Evolutionary conservation across 2,113 vertebrate genomes (phyloP).

Genomic region (Esox niger): DNA sequence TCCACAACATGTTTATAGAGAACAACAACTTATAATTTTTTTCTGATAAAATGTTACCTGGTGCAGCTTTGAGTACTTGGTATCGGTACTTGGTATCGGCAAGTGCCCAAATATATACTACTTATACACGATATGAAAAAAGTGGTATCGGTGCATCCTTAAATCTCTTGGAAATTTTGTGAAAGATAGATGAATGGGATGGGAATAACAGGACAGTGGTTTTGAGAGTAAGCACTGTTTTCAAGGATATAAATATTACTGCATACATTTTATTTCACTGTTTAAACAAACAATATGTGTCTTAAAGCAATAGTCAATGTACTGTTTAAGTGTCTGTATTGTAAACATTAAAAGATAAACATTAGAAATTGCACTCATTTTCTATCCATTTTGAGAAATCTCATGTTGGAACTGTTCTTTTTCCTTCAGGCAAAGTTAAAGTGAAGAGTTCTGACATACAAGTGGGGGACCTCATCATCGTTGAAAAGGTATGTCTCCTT

Average conservation of each 20-base stretch:
- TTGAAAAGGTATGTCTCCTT: slow-evolving; percentile 87
- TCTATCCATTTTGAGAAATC: background rate
- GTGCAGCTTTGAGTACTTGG: too few species aligned
- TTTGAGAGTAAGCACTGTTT: slow-evolving; percentile 34
- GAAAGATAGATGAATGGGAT: slow-evolving; percentile 13
- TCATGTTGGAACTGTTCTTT: slow-evolving; percentile 1
- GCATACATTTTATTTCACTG: slow-evolving; percentile 8
- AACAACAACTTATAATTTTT: too few species aligned
- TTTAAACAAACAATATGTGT: background rate
- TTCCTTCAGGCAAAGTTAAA: slow-evolving; percentile 87
- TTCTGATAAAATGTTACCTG: too few species aligned
- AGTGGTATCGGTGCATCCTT: too few species aligned
- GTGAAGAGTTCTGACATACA: slow-evolving; percentile 98
- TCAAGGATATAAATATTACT: slow-evolving; percentile 11
- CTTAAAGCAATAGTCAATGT: background rate
- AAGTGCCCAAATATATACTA: too few species aligned
- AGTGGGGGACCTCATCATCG: slow-evolving; percentile 97
- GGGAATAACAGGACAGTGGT: slow-evolving; percentile 25
- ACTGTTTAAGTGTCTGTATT: background rate
- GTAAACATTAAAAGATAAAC: too few species aligned
- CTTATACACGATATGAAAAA: too few species aligned
- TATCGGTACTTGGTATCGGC: too few species aligned
- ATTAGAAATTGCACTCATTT: background rate
- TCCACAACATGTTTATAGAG: too few species aligned
- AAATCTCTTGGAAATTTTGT: slow-evolving; percentile 28